Base-by-base conservation (phyloP, 2,888 invertebrate genomes). In the Ormyrus rosae region DNA sequence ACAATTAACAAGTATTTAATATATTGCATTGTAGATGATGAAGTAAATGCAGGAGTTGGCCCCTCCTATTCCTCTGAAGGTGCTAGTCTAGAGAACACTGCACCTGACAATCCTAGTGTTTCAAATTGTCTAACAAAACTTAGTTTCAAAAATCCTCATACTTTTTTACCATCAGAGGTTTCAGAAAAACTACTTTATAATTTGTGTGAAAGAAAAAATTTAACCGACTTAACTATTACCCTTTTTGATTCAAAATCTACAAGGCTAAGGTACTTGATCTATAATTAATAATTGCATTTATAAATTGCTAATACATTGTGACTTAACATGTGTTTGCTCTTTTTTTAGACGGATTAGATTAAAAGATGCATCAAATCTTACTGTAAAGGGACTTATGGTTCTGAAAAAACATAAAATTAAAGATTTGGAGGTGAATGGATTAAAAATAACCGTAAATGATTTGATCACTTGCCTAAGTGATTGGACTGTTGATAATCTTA, bases 381-480 rank as follows among this genome's bases (percentile, higher is more conserved):
- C 93, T 0, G 91, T 91, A 34, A 92, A 92, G 84, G 95, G 94
- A 13, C 89, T 95, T 74, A 92, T 92, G 83, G 91, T 94, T 72
- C 90, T 95, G 65, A 92, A 92, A 83, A 92, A 93, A 78, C 95
- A 95, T 89, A 93, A 94, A 89, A 92, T 95, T 77, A 90, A 91
- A 63, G 92, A 93, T 86, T 90, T 95, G 83, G 93, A 94, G 88
- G 93, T 93, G 75, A 92, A 92, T 80, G 92, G 93, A 81, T 89
- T 94, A 83, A 92, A 92, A 83, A 91, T 93, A 9, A 92, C 93
- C 61, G 92, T 93, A 75, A 93, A 93, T 87, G 93, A 94, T 86
- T 91, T 94, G 80, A 93, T 94, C 84, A 93, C 93, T 81, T 94
- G 94, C 88, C 90, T 95, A 78, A 93, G 93, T 75, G 93, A 94